Evolutionary conservation across 2,113 vertebrate genomes (phyloP), one percentile per base, ranked within the genome.

Genomic region (Epinephelus cyanopodus): DNA sequence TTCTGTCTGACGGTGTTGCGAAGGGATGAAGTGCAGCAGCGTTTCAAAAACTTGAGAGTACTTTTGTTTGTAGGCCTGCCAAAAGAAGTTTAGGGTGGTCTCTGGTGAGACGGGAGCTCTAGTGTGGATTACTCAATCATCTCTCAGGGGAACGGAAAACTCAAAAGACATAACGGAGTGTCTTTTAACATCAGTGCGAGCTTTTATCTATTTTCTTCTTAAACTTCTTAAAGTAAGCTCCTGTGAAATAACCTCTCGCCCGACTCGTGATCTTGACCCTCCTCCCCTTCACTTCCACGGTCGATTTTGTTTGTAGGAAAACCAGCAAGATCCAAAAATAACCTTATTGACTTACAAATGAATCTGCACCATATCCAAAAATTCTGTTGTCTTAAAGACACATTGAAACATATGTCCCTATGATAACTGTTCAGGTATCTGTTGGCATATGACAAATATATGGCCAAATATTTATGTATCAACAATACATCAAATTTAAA

Each of bases 121-220:
- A 25, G 47, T 74, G 65, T 77, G 37, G 54, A 78, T 87, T 82
- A 78, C n/a, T 80, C 62, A 50, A 12, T 65, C 21, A 47, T 83
- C 33, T 64, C 56, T 21, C 54, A 65, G 19, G 60, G 65, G 66
- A 77, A 77, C 13, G 21, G 23, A 42, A 74, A 66, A 58, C 23
- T 74, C 52, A 42, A 76, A 77, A 81, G 25, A 74, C 27, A 69
- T 37, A 47, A 81, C 17, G 18, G 23, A 52, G 68, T 25, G 39
- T 33, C 63, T 73, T 52, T 75, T 50, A 23, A 70, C n/a, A 57
- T 62, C 56, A 77, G 9, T 47, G 19, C 69, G 68, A 83, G 53
- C 65, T 64, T 88, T 78, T 37, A 81, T 75, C 63, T 52, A 9
- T 84, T 84, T 71, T 64, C 27, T 18, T 29, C 25, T 45, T 72